These are phyloP conservation scores for Drosophila lutescens DNA, from an alignment of 2,888 invertebrate species.

Conservation along the genomic window DNA sequence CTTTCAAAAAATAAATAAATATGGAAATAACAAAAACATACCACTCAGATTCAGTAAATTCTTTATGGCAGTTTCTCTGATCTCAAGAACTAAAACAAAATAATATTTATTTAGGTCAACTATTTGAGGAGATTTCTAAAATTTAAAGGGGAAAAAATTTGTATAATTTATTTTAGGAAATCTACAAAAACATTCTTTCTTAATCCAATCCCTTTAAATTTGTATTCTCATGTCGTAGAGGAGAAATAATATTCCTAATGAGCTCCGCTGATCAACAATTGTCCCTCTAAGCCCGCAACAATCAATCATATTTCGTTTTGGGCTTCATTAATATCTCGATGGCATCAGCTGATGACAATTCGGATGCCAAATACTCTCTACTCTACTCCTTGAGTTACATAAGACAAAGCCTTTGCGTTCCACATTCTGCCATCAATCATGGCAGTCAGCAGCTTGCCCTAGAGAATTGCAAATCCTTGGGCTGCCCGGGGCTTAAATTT, in stretches of 20 bases:
- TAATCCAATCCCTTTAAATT: background rate
- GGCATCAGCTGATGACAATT: slow-evolving; percentile 57
- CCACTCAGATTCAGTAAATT: background rate
- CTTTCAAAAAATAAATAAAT: background rate
- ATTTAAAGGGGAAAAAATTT: no score
- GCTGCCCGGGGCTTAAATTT: slow-evolving; percentile 50
- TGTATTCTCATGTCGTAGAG: background rate
- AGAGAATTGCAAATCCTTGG: slow-evolving; percentile 40
- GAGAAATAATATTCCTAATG: slow-evolving; percentile 16
- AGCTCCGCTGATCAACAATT: slow-evolving; percentile 46
- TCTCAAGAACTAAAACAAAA: background rate
- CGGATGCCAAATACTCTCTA: slow-evolving; percentile 20
- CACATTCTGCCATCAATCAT: slow-evolving; percentile 62
- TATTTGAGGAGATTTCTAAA: background rate
- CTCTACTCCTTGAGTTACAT: slow-evolving; percentile 22
- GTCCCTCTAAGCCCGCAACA: slow-evolving; percentile 25
- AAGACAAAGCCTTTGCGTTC: slow-evolving; percentile 29
- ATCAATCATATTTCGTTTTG: slow-evolving; percentile 54
- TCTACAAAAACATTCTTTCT: background rate
- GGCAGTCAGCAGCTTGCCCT: slow-evolving; percentile 48
- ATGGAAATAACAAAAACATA: background rate
- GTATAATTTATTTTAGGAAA: background rate
- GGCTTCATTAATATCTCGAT: slow-evolving; percentile 56
- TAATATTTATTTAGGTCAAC: background rate
- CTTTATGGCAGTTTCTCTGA: no score